Base-by-base conservation (phyloP, 2,113 vertebrate species). In the Callipepla squamata region DNA sequence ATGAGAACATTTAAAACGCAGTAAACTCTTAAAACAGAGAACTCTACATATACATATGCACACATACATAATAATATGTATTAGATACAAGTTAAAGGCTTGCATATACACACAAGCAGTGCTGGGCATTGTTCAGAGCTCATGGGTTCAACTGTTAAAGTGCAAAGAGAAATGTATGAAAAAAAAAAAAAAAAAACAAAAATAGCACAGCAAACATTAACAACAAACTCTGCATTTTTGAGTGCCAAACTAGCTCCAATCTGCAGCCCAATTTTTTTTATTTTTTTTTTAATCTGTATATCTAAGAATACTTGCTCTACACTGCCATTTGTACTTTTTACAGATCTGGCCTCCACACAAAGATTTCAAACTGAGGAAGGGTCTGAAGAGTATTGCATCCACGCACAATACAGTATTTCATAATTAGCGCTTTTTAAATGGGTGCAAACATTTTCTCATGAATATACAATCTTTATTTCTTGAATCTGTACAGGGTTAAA, bases 181-280 rank as follows among this genome's bases (percentile, higher is more conserved):
- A 81, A 57, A 45, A 57, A 2, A 0, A 80, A 13, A 2, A 0
- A 80, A 12, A 42, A 55, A 59, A 1, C 3, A 36, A n/a, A 11
- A n/a, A 9, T 85, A 7, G n/a, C 42, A 58, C 23, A 87, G 67
- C 26, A 73, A 59, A 45, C 69, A 59, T 47, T 55, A 75, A 91
- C 78, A 94, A 77, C 55, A 85, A 89, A 82, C 32, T 25, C 42
- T 13, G 4, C 26, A 20, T 11, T 8, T 1, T 0, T 19, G 59
- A 66, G 51, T 11, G 45, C 40, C 48, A 25, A 89, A 89, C 63
- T 13, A 66, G n/a, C 73, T 74, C 32, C 0, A 21, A 32, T 12
- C 22, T 0, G 0, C 59, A 42, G 45, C n/a, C 19, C 59, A 3
- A 0, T 21, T 57, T 28, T 45, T 80, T 58, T 44, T 21, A 40